Base-by-base conservation (phyloP, 2,888 invertebrate species). In the Melieria crassipennis region DNA sequence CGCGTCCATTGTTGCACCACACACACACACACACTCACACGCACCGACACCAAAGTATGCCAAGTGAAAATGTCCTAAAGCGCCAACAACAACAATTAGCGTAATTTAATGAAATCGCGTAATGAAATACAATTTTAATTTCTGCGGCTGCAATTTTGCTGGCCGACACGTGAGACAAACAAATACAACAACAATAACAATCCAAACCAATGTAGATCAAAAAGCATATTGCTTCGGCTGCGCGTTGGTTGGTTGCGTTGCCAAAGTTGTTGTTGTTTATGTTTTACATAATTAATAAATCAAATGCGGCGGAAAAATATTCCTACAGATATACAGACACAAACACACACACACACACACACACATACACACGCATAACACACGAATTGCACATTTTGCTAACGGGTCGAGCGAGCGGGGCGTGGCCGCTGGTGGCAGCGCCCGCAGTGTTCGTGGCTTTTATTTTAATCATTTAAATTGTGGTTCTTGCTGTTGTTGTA, bases 81-180 rank as follows among this genome's bases (percentile, higher is more conserved):
- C 13, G 13, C 11, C 69, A 65, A 47, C 65, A 72, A 69, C 69
- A 69, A 62, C 69, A 72, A 72, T 72, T 72, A 72, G 72, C 65
- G 69, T 69, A 72, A 72, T 72, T 69, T 69, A 72, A 72, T 60
- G 69, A 52, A 63, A 65, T 56, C 62, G 62, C 69, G 57, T 61
- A 72, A 72, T 72, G 69, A 72, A 72, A 72, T 72, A 72, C 69
- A 69, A 69, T 69, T 72, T 72, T 72, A 72, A 72, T 69, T 69
- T 68, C 69, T 30, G 30, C 72, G 69, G 9, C 11, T n/a, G 13
- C 11, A 57, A 55, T 71, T 68, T 67, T 61, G 67, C 48, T 43
- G 11, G 47, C 42, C 10, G 16, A 70, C 50, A 13, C 6, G 13
- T 52, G 5, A 52, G 9, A 11, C 11, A 7, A 5, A 52, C 11